A percentile compares a stretch with the other conserved stretches of the same genome.
Evolutionary conservation across 2,113 vertebrate species (phyloP).

Genomic region (Rostratula benghalensis): DNA sequence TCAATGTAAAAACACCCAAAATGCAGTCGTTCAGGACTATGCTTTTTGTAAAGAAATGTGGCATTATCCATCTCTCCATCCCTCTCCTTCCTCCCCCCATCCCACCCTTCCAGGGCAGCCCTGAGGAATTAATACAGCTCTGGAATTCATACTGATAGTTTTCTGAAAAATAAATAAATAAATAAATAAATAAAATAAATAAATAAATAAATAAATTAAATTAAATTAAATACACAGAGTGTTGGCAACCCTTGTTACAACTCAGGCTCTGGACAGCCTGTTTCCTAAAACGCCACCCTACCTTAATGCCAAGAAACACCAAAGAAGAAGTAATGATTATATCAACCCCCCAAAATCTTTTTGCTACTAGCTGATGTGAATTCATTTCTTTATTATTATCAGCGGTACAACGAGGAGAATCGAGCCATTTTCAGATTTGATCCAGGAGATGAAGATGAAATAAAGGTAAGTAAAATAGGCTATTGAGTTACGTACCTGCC

Average conservation of each 20-base stretch:
- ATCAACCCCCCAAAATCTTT: rapidly evolving
- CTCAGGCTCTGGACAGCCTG: background rate
- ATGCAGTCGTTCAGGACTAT: background rate
- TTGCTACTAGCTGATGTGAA: rapidly evolving
- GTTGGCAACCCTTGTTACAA: background rate
- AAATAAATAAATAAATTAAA: background rate
- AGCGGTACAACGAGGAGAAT: no score
- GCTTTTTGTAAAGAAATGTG: background rate
- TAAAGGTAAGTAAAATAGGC: conserved; percentile 79
- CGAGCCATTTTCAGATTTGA: conserved; percentile 89
- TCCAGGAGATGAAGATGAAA: conserved; percentile 86
- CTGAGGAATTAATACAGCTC: background rate
- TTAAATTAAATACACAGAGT: background rate
- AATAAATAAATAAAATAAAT: background rate
- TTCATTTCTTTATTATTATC: no score
- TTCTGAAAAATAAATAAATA: background rate
- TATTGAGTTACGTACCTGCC: background rate
- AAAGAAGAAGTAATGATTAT: background rate
- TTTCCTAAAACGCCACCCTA: background rate
- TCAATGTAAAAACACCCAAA: background rate
- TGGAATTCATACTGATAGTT: background rate
- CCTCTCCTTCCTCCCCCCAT: background rate
- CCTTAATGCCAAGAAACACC: no score
- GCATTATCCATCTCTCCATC: rapidly evolving
- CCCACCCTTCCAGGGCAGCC: background rate